Evolutionary conservation across 2,113 vertebrate species (phyloP), one percentile per base, ranked within the genome.

Genomic region (Bettongia penicillata): DNA sequence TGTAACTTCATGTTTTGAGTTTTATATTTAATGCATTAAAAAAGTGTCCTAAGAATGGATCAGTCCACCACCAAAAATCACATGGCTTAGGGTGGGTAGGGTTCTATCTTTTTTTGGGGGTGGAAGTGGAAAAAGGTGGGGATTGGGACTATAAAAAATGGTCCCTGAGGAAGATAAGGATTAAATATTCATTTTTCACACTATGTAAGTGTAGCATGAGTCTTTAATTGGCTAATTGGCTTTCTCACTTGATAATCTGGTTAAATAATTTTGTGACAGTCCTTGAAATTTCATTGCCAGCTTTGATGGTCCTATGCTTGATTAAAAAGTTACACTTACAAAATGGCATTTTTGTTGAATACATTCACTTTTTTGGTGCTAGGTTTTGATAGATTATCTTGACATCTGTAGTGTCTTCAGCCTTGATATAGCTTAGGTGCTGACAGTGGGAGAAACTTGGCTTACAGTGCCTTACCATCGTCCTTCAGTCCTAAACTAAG

Each of bases 201-300:
- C 50, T 61, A 11, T n/a, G 53, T 57, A 94, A 55, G 23, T 92
- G 16, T 61, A 51, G 0, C 31, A 9, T 94, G 51, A n/a, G 12
- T 77, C 37, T 77, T 61, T 77, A n/a, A 77, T n/a, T n/a, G n/a
- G 14, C 61, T 77, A 14, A n/a, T n/a, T n/a, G 61, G 14, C 37
- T 77, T 77, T 77, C 31, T n/a, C 37, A 77, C 37, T 77, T 77
- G 5, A n/a, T 37, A 37, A n/a, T n/a, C 19, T 77, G 37, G 12
- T 77, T 16, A 77, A 68, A 37, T 77, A 61, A 31, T 61, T 61
- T 16, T 14, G 37, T 92, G 77, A 93, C 37, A 92, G 90, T 4
- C 3, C 94, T 94, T 95, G 92, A 89, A 95, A 19, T 93, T 37
- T 95, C 94, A 52, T 7, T 22, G 94, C 49, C 43, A 53, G n/a